These are phyloP conservation scores for Theodoxus fluviatilis DNA, from an alignment of 2,888 invertebrate genomes.

Conservation along the genomic window DNA sequence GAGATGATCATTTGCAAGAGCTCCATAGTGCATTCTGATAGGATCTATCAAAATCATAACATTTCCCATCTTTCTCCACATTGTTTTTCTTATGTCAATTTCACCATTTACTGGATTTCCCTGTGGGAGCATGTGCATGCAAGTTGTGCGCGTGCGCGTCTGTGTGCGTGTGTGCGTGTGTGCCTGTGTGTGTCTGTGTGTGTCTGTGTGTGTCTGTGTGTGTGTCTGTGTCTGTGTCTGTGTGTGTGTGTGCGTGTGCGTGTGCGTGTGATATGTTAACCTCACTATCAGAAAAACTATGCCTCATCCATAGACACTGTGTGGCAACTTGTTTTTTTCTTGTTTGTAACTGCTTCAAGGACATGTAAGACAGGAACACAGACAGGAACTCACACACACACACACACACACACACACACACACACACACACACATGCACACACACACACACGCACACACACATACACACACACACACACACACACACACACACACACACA, in stretches of 20 bases:
- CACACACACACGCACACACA: not conserved
- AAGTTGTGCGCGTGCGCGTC: not conserved
- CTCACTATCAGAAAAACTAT: too few relatives aligned
- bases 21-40: too few relatives aligned
- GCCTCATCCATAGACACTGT: too few relatives aligned
- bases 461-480: not conserved
- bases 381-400: conserved; percentile 1
- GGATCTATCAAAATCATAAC: too few relatives aligned
- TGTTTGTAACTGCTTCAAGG: not conserved
- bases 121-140: not conserved
- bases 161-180: conserved; percentile 10
- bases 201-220: conserved; percentile 11
- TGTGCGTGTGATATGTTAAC: not conserved
- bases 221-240: conserved; percentile 11
- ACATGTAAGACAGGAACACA: not conserved
- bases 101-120: not conserved
- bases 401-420: conserved; percentile 17
- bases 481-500: not conserved
- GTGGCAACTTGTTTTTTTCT: not conserved
- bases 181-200: conserved; percentile 13
- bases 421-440: not conserved
- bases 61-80: too few relatives aligned
- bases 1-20: too few relatives aligned
- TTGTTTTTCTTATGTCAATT: too few relatives aligned
- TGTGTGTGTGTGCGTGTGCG: conserved; percentile 9